phyloP scores from a whole-genome alignment of 1,140 invertebrate species.

The Drosophila auraria region DNA sequence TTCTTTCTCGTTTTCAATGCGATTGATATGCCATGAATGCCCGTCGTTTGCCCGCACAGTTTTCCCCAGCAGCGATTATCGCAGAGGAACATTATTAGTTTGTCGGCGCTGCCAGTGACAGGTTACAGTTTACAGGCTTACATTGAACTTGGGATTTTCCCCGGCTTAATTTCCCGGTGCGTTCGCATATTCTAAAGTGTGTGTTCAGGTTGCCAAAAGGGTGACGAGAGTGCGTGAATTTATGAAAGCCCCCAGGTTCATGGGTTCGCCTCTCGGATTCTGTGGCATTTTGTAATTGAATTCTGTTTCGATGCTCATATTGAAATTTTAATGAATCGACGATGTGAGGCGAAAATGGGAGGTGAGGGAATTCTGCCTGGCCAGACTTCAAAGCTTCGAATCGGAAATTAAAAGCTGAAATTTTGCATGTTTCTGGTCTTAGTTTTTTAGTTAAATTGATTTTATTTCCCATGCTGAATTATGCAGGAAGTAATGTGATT shows the following conservation, averaged over 20 bases:
- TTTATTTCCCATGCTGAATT: background rate
- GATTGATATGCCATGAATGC: conserved; percentile 64
- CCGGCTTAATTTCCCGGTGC: conserved; percentile 18
- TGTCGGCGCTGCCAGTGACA: conserved; percentile 57
- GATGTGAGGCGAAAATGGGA: background rate
- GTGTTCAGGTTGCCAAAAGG: conserved; percentile 16
- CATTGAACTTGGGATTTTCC: conserved; percentile 50
- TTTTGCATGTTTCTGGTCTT: background rate
- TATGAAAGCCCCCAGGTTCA: background rate
- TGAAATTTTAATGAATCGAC: conserved; percentile 33
- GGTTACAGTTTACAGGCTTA: conserved; percentile 54
- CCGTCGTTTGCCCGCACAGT: conserved; percentile 13
- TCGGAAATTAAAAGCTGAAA: conserved; percentile 28
- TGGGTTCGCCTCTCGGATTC: conserved; percentile 9
- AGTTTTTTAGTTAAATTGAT: conserved; percentile 2
- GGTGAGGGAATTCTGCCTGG: too few species aligned
- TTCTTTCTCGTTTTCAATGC: too few species aligned
- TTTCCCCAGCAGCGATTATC: conserved; percentile 49
- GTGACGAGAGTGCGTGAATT: conserved; percentile 24
- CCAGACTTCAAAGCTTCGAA: conserved; percentile 28
- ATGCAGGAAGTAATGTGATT: background rate
- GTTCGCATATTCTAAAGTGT: conserved; percentile 19
- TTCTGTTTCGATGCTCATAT: conserved; percentile 37
- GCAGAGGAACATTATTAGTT: conserved; percentile 63
- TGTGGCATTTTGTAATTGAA: conserved; percentile 62